Evolutionary conservation across 2,113 vertebrate genomes (phyloP), one percentile per base, ranked within the genome.

Genomic region (Beaufortia kweichowensis): DNA sequence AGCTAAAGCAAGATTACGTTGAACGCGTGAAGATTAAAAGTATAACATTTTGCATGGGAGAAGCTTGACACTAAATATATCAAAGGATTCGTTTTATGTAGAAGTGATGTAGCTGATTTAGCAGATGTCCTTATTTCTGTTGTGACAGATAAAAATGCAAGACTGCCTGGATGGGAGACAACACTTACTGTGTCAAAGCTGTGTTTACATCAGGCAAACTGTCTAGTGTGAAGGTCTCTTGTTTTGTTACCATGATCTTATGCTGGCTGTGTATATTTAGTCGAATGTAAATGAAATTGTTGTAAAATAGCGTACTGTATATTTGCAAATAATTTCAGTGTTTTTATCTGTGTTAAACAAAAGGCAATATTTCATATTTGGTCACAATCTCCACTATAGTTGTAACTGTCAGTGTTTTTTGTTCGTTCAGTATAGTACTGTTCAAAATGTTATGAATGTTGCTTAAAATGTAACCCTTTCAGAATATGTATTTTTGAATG

Each of bases 191-290:
- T 77, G 64, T 75, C 50, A 19, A 77, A 26, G 53, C n/a, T 46
- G 35, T 60, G 64, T 80, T 60, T 79, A 50, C 63, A n/a, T 48
- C 72, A 63, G 26, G 28, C 28, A 50, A 33, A 53, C 17, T 1
- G 14, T 63, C 29, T 26, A 50, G 41, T 29, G 31, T 56, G 39
- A 78, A 62, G 2, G 66, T 62, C 28, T 70, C 17, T 50, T 48
- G 46, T 71, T 80, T 63, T 64, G 26, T 24, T 70, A 23, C 19
- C 46, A 55, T 69, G 6, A 31, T 17, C 63, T 46, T 72, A 17
- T 81, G 53, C 53, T 55, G 61, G 26, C 55, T 55, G 17, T 80
- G 60, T 68, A 62, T 70, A 64, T 70, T 43, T 80, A 63, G 14
- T 24, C 23, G 19, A 78, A 70, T 31, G 41, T 78, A 77, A 70